Base-by-base conservation (phyloP, 2,888 invertebrate genomes). In the Dryomyza anilis region DNA sequence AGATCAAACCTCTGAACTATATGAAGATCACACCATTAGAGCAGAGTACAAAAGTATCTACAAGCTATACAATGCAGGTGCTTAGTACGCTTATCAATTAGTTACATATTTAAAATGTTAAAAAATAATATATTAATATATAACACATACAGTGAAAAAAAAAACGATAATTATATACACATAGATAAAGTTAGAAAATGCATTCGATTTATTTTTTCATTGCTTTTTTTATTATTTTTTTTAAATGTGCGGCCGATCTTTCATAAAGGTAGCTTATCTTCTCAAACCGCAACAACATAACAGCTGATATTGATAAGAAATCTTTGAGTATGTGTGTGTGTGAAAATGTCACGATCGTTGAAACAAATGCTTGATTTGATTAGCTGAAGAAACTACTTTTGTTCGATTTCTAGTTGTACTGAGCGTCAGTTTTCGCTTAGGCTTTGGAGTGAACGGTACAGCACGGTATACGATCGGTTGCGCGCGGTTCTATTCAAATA, bases 341-440 rank as follows among this genome's bases (percentile, higher is more conserved):
- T n/a, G n/a, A n/a, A n/a, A n/a, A n/a, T n/a, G n/a, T n/a, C n/a
- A n/a, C n/a, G n/a, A n/a, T n/a, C n/a, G n/a, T n/a, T n/a, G n/a
- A n/a, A n/a, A n/a, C n/a, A n/a, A n/a, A n/a, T n/a, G n/a, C n/a
- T n/a, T n/a, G n/a, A n/a, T n/a, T n/a, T n/a, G n/a, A n/a, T n/a
- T n/a, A n/a, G n/a, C n/a, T 27, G 21, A 10, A 19, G 16, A 57
- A 58, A 57, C 27, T 43, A 66, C 45, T 69, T 71, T 70, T 67
- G 67, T 68, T 64, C 33, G 60, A 63, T 63, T 63, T 65, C 67
- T 59, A 62, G 60, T 30, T 62, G 64, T 65, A 50, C 45, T 48
- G 58, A 55, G 66, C 64, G 60, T 65, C 68, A 71, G 71, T 71
- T 67, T 66, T 66, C 59, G 63, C 33, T 52, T 68, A 66, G 58